phyloP scores from a whole-genome alignment of 1,140 invertebrate genomes.

The Venustaconcha ellipsiformis region DNA sequence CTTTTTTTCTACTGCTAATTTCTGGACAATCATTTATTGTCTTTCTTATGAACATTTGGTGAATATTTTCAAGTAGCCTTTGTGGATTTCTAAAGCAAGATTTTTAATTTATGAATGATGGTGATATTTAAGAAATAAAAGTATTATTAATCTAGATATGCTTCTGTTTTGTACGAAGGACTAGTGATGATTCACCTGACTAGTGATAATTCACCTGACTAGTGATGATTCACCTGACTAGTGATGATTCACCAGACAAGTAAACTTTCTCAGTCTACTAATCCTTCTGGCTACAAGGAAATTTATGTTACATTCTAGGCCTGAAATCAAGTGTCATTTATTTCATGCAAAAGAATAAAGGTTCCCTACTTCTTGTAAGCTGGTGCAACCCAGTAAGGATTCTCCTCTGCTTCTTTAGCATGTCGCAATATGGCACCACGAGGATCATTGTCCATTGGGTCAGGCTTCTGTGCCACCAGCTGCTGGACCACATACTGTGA shows the following conservation, averaged over 20 bases:
- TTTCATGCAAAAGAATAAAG: no score
- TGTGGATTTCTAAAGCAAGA: no score
- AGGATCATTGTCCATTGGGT: constrained; percentile 96
- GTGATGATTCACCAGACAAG: not conserved
- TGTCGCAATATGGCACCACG: constrained; percentile 96
- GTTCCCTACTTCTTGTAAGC: constrained; percentile 65
- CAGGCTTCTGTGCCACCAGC: constrained; percentile 88
- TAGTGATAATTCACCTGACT: no score
- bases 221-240: not conserved
- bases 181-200: not conserved
- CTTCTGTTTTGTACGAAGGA: not conserved
- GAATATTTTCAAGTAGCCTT: no score
- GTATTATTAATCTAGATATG: not conserved
- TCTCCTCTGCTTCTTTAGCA: constrained; percentile 96
- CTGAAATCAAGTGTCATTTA: no score
- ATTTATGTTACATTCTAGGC: not conserved
- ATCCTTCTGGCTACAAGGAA: not conserved
- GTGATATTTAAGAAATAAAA: no score
- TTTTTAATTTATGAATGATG: no score
- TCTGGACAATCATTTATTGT: no score
- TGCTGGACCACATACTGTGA: constrained; percentile 98
- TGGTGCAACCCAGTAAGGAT: constrained; percentile 87
- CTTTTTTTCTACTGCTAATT: no score
- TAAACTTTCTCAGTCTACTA: not conserved
- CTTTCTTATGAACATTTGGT: no score